Base-by-base conservation (phyloP, 2,888 invertebrate species). In the Napeogenes sylphis region DNA sequence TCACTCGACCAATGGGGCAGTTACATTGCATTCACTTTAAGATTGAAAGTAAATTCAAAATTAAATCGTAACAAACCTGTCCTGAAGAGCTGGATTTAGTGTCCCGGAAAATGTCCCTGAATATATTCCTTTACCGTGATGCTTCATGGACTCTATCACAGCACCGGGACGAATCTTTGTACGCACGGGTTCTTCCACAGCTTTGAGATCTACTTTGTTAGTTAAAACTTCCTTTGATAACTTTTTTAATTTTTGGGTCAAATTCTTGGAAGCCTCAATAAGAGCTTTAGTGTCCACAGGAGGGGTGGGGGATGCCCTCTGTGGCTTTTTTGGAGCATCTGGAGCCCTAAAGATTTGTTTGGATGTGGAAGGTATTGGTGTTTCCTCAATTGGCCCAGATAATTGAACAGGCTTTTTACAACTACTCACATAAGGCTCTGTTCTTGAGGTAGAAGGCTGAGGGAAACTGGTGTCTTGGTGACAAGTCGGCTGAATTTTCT, bases 31-130 rank as follows among this genome's bases (percentile, higher is more conserved):
- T 0, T 47, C 6, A 47, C n/a, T 35, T 13, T 35, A 67, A 59
- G 67, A 66, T 56, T 55, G 51, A 58, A 68, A 21, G 21, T 21
- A 21, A 21, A 21, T 21, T 64, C 55, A 68, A 56, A 47, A 21
- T 21, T 46, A 45, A 58, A 55, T 45, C 47, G 54, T 55, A 30
- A 45, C 69, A 79, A 70, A 91, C 80, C 94, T 94, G 85, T 98
- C 98, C 87, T 98, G 98, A 57, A 98, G 91, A 55, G 97, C 96
- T 59, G 98, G 98, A 85, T 98, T 98, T 60, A 98, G 84, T 21
- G 98, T 98, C 60, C 98, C 98, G 79, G 97, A 98, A 85, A 98
- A 98, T 67, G 98, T 98, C 69, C 98, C 98, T 13, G 98, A 98
- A 88, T 98, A 98, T 68, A 98, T 97, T 74, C 98, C 98, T 84